These are phyloP conservation scores for Fratercula arctica DNA, from an alignment of 2,797 vertebrate genomes.

Conservation along the genomic window DNA sequence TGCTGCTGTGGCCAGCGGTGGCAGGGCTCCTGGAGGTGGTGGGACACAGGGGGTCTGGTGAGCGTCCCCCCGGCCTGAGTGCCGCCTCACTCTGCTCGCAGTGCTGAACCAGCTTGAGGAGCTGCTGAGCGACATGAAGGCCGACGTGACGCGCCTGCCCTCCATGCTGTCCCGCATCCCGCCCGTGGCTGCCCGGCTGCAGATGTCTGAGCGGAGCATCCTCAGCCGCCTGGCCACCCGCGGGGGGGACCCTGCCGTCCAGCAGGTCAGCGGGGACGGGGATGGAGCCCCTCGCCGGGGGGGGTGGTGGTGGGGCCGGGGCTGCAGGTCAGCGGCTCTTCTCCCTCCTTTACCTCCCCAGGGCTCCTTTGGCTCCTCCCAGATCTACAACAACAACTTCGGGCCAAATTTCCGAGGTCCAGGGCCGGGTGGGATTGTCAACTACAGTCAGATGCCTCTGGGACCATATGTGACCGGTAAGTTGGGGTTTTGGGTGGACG, in stretches of 20 bases:
- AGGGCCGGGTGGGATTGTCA: slow-evolving; percentile 90
- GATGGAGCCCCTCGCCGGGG: fast-evolving
- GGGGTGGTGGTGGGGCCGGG: neutral
- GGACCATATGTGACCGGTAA: slow-evolving; percentile 96
- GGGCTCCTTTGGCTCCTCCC: slow-evolving; percentile 90
- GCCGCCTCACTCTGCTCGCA: slow-evolving; percentile 38
- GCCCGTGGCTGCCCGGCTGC: slow-evolving; percentile 91
- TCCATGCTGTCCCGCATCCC: slow-evolving; percentile 97
- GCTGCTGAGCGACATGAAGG: slow-evolving; percentile 98
- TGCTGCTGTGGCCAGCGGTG: neutral
- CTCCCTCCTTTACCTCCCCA: slow-evolving; percentile 68
- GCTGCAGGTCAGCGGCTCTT: neutral
- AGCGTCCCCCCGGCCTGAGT: fast-evolving
- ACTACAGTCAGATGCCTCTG: slow-evolving; percentile 99
- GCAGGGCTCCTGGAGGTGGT: too few species aligned
- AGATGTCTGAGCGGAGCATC: slow-evolving; percentile 98
- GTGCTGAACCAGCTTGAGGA: slow-evolving; percentile 98
- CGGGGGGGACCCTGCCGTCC: slow-evolving; percentile 85
- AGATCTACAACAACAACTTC: slow-evolving; percentile 92
- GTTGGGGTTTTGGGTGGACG: neutral
- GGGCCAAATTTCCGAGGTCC: slow-evolving; percentile 91
- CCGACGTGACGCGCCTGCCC: slow-evolving; percentile 94
- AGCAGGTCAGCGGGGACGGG: slow-evolving; percentile 81
- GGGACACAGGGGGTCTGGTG: neutral
- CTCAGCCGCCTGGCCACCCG: slow-evolving; percentile 95